phyloP scores from a whole-genome alignment of 2,888 invertebrate genomes.

The Drosophila greeni region DNA sequence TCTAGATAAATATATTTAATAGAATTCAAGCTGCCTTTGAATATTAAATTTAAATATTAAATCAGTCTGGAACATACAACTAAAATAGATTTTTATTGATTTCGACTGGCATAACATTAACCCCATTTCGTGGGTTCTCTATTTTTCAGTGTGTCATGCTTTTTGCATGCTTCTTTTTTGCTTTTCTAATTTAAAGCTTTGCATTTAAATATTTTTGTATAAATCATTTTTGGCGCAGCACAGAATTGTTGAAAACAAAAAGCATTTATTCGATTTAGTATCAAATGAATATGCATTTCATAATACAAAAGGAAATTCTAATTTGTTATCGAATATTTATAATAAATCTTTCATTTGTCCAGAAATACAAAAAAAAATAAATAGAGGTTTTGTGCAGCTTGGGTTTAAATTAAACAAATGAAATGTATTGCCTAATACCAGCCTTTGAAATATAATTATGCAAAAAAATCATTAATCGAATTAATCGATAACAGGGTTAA shows the following conservation, averaged over 20 bases:
- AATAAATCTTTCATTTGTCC: fast-evolving
- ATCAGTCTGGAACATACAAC: not conserved
- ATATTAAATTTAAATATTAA: too few species aligned
- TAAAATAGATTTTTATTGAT: slow-evolving; percentile 4
- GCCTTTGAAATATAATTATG: not conserved
- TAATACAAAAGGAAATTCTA: not conserved
- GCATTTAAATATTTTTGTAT: slow-evolving; percentile 6
- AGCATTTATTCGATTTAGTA: not conserved
- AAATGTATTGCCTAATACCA: not conserved
- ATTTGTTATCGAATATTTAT: not conserved
- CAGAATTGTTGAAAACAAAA: not conserved
- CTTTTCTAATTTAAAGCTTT: not conserved
- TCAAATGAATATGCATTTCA: not conserved
- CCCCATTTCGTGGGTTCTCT: not conserved
- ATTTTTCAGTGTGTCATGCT: not conserved
- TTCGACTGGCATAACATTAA: slow-evolving; percentile 11
- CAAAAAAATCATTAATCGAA: not conserved
- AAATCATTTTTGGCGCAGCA: not conserved
- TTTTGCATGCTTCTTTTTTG: not conserved
- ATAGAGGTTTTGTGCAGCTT: not conserved
- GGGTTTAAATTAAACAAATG: too few species aligned
- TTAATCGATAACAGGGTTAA: not conserved
- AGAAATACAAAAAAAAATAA: not conserved
- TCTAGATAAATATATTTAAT: too few species aligned
- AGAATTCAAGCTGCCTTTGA: not conserved